These are phyloP conservation scores for Chloropsis cyanopogon DNA, from an alignment of 2,113 vertebrate species.

Conservation along the genomic window DNA sequence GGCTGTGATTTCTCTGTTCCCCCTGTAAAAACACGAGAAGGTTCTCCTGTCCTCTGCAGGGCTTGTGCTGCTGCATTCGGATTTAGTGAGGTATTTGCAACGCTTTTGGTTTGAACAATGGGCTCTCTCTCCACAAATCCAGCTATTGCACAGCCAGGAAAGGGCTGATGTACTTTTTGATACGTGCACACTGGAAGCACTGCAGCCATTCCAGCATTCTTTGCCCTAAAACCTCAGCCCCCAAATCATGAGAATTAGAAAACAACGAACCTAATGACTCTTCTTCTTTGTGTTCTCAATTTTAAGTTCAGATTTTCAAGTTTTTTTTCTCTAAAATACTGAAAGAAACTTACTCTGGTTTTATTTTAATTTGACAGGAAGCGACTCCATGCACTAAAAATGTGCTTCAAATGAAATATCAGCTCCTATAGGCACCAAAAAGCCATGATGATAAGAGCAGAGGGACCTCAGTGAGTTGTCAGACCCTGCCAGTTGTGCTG, in stretches of 20 bases:
- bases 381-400: background rate
- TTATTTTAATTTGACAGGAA: background rate
- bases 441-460: background rate
- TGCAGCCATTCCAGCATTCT: background rate
- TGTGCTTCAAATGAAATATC: background rate
- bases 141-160: conserved; percentile 36
- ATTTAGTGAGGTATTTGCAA: conserved; percentile 53
- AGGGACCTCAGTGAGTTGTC: background rate
- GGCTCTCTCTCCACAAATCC: conserved; percentile 46
- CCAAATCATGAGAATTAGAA: background rate
- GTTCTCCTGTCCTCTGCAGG: conserved; percentile 19
- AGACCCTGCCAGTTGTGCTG: background rate
- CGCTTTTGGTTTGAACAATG: conserved; percentile 60
- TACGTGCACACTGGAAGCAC: background rate
- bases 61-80: background rate
- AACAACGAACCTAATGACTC: background rate
- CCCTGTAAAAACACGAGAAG: conserved; percentile 11
- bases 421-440: background rate
- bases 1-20: background rate
- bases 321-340: background rate
- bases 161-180: conserved; percentile 31
- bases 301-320: background rate
- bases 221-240: background rate
- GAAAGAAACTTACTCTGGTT: background rate
- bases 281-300: background rate